Evolutionary conservation across 2,888 invertebrate genomes (phyloP).

Genomic region (Drosophila flavopinicola): DNA sequence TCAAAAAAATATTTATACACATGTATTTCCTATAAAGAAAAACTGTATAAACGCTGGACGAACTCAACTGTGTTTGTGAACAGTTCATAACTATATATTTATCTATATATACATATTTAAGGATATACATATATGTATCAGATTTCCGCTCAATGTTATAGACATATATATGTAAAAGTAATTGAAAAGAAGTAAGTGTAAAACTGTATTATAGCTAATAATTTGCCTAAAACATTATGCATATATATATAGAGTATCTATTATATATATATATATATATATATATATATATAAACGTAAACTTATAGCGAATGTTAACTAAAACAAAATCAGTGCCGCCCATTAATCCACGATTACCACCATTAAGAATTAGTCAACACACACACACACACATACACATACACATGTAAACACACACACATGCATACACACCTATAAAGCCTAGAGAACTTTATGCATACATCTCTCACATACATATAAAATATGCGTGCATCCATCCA

Average conservation of each 20-base stretch:
- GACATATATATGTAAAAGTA: constrained; percentile 15
- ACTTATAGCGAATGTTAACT: constrained; percentile 72
- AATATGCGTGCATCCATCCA: neutral
- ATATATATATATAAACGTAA: constrained; percentile 31
- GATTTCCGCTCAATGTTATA: constrained; percentile 52
- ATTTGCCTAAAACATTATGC: constrained; percentile 32
- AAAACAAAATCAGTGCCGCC: constrained; percentile 78
- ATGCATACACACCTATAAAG: constrained; percentile 26
- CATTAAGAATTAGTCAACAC: constrained; percentile 68
- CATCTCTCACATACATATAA: constrained; percentile 20
- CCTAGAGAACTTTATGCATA: constrained; percentile 54
- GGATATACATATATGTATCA: constrained; percentile 14
- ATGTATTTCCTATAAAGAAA: constrained; percentile 11
- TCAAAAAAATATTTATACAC: neutral
- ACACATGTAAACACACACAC: constrained; percentile 16
- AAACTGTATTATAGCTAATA: constrained; percentile 52
- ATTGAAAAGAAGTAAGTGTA: constrained; percentile 24
- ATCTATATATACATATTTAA: neutral
- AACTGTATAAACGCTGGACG: constrained; percentile 9
- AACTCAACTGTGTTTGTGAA: too few species aligned
- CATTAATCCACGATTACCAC: constrained; percentile 79
- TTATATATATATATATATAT: constrained; percentile 15
- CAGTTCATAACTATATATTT: constrained; percentile 11
- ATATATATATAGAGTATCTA: constrained; percentile 21
- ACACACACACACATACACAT: constrained; percentile 17